phyloP scores from a whole-genome alignment of 1,140 invertebrate species.

The Oscheius sp. region DNA sequence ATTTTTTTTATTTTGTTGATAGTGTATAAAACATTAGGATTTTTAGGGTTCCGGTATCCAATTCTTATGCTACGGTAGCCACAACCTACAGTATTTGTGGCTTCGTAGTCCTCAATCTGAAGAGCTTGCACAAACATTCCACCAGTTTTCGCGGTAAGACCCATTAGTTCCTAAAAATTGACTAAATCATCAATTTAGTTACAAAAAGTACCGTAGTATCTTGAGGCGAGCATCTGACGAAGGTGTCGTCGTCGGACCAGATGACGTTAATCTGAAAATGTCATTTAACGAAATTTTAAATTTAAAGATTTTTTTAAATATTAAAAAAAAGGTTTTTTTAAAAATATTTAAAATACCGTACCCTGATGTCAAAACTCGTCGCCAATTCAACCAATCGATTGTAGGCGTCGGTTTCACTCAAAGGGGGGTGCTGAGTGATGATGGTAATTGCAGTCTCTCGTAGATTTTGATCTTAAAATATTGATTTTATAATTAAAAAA shows the following conservation, averaged over 20 bases:
- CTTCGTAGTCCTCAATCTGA: neutral
- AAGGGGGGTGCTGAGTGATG: neutral
- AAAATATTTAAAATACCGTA: neutral
- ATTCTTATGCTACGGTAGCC: neutral
- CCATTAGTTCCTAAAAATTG: neutral
- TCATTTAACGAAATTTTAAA: neutral
- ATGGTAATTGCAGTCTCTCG: neutral
- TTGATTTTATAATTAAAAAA: neutral
- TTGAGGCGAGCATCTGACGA: neutral
- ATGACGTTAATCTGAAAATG: conserved; percentile 1
- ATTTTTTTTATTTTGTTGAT: too few relatives aligned
- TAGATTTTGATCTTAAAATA: neutral
- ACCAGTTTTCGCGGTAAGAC: neutral
- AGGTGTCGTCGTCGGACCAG: neutral
- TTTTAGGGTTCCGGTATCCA: too few relatives aligned
- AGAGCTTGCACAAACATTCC: neutral
- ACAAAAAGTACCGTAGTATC: neutral
- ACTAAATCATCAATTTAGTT: neutral
- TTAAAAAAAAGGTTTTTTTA: neutral
- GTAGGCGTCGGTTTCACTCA: neutral
- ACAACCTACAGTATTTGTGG: neutral
- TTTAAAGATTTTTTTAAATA: neutral
- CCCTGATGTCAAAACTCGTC: neutral
- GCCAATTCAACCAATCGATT: neutral
- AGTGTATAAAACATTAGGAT: too few relatives aligned